Conservation (phyloP, 2,888 invertebrate species). For the Epiblema foenella region DNA sequence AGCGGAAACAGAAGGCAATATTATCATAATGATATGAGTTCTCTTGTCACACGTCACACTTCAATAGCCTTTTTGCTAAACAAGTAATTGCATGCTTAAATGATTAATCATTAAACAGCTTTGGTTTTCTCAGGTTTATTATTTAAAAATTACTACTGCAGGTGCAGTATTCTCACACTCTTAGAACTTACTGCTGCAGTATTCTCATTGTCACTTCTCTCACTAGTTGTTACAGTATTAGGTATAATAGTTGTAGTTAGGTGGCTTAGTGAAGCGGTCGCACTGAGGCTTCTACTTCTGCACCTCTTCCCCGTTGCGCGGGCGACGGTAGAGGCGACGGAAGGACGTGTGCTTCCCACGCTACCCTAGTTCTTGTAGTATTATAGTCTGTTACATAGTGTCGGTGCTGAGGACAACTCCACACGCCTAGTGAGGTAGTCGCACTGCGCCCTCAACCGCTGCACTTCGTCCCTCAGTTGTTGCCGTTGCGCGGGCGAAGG, state of each 20-base stretch:
- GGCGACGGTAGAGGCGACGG: slow-evolving; percentile 81
- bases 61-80: background rate
- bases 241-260: too few relatives aligned
- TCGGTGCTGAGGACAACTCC: slow-evolving; percentile 61
- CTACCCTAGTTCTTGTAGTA: slow-evolving; percentile 68
- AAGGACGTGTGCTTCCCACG: slow-evolving; percentile 79
- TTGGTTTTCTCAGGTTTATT: background rate
- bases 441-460: slow-evolving; percentile 73
- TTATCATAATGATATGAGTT: slow-evolving; percentile 3
- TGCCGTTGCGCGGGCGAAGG: slow-evolving; percentile 72
- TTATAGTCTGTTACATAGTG: slow-evolving; percentile 15
- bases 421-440: slow-evolving; percentile 74
- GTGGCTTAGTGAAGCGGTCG: too few relatives aligned
- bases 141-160: too few relatives aligned
- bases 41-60: background rate
- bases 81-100: background rate
- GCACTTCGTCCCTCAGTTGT: slow-evolving; percentile 71
- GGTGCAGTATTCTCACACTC: too few relatives aligned
- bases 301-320: slow-evolving; percentile 70
- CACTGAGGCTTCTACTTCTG: slow-evolving; percentile 50
- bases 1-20: background rate
- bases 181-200: too few relatives aligned
- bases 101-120: background rate
- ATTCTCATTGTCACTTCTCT: too few relatives aligned
- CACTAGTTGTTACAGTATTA: too few relatives aligned